Evolutionary conservation across 2,888 invertebrate species (phyloP), one percentile per base, ranked within the genome.

Genomic region (Xestia c-nigrum): DNA sequence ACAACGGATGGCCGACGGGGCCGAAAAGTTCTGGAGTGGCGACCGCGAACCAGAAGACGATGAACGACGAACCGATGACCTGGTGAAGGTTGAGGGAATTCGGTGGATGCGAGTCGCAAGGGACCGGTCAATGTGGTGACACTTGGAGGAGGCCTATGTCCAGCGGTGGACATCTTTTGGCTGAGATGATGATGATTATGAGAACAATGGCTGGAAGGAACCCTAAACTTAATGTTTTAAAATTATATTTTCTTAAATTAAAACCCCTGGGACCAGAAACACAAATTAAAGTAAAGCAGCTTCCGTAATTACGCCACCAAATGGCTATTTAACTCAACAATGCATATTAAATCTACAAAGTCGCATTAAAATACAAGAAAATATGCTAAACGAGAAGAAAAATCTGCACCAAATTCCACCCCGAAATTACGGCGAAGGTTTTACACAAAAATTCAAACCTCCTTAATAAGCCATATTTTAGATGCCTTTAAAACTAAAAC

Each of bases 381-480:
- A 72, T 83, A 87, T 86, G 81, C 76, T 89, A 85, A 90, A 85
- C 64, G 72, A 50, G 72, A 64, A 71, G 61, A 43, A 81, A 87
- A 85, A 80, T 86, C 72, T 78, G 76, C 87, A 87, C 85, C 88
- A 88, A 88, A 89, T 85, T 88, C 86, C 79, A 65, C 65, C 72
- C 65, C 81, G 81, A 89, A 92, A 92, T 91, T 89, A 91, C 83
- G 78, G 21, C 47, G 66, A 67, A 88, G 83, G 83, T 87, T 86
- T 89, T 87, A 88, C 87, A 84, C 85, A 91, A 91, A 91, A 87
- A 90, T 91, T 87, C 88, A 88, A 88, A 90, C 89, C 89, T 86
- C 88, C 86, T 87, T 93, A 92, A 93, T 93, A 92, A 92, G 89
- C 86, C 80, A 84, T 89, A 89, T 92, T n/a, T 91, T 89, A 89